Conservation (phyloP, 2,888 invertebrate species). For the Amitus sp. region DNA sequence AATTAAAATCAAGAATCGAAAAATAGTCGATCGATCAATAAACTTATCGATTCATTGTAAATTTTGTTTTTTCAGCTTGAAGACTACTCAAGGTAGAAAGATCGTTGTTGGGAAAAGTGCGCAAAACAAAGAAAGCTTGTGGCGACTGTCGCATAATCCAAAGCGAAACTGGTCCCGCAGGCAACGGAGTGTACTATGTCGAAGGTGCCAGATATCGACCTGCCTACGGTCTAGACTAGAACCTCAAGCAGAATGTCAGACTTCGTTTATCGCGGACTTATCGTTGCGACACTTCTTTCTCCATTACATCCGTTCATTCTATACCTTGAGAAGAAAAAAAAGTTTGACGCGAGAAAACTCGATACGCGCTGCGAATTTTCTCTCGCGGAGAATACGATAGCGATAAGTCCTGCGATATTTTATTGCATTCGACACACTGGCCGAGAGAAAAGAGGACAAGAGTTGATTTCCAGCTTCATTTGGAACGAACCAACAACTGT, state of each 20-base stretch:
- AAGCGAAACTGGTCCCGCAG: slow-evolving; percentile 29
- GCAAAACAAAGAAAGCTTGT: too few relatives aligned
- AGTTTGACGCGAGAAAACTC: not conserved
- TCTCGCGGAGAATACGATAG: slow-evolving; percentile 1
- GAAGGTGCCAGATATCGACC: slow-evolving; percentile 57
- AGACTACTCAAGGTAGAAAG: too few relatives aligned
- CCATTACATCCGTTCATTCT: slow-evolving; percentile 4
- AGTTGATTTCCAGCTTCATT: not conserved
- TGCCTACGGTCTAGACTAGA: slow-evolving; percentile 56
- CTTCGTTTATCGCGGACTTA: slow-evolving; percentile 20
- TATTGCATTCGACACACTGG: not conserved
- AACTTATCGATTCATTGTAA: too few relatives aligned
- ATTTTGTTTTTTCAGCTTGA: too few relatives aligned
- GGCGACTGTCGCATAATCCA: not conserved
- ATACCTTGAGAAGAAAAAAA: not conserved
- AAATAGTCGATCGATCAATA: too few relatives aligned
- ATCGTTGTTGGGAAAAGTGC: too few relatives aligned
- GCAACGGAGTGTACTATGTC: too few relatives aligned
- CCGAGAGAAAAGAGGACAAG: not conserved
- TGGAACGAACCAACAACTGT: too few relatives aligned
- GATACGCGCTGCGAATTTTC: slow-evolving; percentile 1
- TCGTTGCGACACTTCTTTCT: slow-evolving; percentile 19
- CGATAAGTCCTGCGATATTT: not conserved
- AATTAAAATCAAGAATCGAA: too few relatives aligned
- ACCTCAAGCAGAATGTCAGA: slow-evolving; percentile 47